Conservation (phyloP, 2,888 invertebrate species). For the Clitarchus hookeri region DNA sequence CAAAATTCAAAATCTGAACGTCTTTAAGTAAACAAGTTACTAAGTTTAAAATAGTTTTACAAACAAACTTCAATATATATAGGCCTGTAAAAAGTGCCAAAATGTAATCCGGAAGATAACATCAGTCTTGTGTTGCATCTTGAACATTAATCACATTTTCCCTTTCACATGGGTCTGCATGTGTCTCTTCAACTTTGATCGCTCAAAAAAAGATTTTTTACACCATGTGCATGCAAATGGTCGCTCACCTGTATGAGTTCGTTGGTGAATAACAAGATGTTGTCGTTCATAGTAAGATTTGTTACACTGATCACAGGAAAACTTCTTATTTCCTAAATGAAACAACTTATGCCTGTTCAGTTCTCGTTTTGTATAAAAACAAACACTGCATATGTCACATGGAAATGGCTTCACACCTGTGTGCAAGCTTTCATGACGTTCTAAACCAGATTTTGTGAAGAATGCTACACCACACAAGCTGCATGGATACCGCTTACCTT, state of each 20-base stretch:
- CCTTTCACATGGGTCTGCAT: slow-evolving; percentile 24
- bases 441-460: slow-evolving; percentile 31
- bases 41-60: not conserved
- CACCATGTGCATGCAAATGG: slow-evolving; percentile 28
- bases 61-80: not conserved
- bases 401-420: slow-evolving; percentile 28
- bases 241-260: slow-evolving; percentile 31
- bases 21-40: too few relatives aligned
- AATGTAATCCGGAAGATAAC: not conserved
- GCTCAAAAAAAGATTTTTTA: slow-evolving; percentile 29
- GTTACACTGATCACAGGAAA: slow-evolving; percentile 27
- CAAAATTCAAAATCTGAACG: too few relatives aligned
- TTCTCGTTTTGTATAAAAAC: slow-evolving; percentile 31
- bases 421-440: slow-evolving; percentile 26
- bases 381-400: slow-evolving; percentile 28
- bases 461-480: slow-evolving; percentile 18
- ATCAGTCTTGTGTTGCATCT: not conserved
- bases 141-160: not conserved
- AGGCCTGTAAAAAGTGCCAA: not conserved
- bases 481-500: slow-evolving; percentile 28
- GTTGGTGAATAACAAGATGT: slow-evolving; percentile 28
- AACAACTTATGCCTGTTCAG: slow-evolving; percentile 28
- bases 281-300: slow-evolving; percentile 29
- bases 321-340: slow-evolving; percentile 30
- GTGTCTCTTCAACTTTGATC: slow-evolving; percentile 30